Conservation (phyloP, 1,140 invertebrate genomes). For the Micrasema longulum region DNA sequence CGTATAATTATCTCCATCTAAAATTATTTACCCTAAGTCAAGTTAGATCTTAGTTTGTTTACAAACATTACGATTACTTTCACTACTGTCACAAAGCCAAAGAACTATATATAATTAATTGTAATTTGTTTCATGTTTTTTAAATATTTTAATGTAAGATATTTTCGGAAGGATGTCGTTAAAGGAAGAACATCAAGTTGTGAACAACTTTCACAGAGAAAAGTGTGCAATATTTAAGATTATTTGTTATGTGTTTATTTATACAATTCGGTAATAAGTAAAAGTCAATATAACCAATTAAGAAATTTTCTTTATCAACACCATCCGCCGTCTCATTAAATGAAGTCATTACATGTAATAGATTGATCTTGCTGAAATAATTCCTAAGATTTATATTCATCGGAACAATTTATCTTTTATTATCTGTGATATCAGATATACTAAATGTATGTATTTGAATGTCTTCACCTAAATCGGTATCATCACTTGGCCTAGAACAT, state of each 20-base stretch:
- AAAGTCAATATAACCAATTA: too few species aligned
- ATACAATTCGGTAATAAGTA: too few species aligned
- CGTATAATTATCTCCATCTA: constrained; percentile 10
- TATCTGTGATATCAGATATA: constrained; percentile 22
- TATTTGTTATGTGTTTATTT: too few species aligned
- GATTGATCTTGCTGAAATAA: too few species aligned
- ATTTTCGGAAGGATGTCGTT: too few species aligned
- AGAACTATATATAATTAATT: constrained; percentile 30
- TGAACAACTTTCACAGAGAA: not conserved
- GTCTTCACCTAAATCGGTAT: constrained; percentile 7
- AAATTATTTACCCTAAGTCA: constrained; percentile 20
- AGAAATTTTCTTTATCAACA: too few species aligned
- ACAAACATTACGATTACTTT: constrained; percentile 10
- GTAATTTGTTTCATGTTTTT: constrained; percentile 5
- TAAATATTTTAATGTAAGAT: constrained; percentile 8
- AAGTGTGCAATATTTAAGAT: constrained; percentile 22
- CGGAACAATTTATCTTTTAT: not conserved
- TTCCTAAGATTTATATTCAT: not conserved
- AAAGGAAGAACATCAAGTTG: too few species aligned
- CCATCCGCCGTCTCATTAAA: too few species aligned
- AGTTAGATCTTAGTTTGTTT: constrained; percentile 17
- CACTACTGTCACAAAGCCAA: constrained; percentile 24
- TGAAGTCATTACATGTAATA: too few species aligned
- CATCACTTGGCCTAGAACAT: constrained; percentile 31
- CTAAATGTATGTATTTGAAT: constrained; percentile 6